Conservation (phyloP, 2,113 vertebrate genomes). For the Phaethornis superciliosus region DNA sequence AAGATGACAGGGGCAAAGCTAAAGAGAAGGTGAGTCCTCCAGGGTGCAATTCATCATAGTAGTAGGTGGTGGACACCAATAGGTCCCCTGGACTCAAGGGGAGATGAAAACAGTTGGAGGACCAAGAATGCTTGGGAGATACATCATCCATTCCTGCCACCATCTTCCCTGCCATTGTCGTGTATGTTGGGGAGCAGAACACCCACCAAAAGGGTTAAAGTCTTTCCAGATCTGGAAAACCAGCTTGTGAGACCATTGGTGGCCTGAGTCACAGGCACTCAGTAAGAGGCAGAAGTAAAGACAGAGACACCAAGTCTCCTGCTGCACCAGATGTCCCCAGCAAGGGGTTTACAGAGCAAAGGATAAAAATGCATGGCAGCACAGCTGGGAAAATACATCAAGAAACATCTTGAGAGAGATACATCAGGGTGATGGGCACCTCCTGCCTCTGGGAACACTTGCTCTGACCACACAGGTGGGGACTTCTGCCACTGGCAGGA, state of each 20-base stretch:
- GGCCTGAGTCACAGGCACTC: neutral
- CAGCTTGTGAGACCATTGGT: neutral
- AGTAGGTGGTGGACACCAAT: neutral
- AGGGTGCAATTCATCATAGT: neutral
- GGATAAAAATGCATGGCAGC: neutral
- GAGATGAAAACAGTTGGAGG: neutral
- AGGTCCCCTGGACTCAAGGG: neutral
- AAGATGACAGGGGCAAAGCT: neutral
- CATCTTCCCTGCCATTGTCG: neutral
- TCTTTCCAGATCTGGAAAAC: neutral
- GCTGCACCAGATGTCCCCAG: neutral
- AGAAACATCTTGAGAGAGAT: neutral
- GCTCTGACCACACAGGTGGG: neutral
- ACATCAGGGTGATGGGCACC: neutral
- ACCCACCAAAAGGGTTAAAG: neutral
- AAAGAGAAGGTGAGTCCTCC: neutral
- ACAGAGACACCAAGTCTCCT: accelerated
- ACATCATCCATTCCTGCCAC: neutral
- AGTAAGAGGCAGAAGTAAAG: neutral
- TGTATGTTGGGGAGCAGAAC: neutral
- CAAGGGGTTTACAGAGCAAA: neutral
- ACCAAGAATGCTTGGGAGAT: neutral
- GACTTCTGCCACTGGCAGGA: neutral
- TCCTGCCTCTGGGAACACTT: neutral
- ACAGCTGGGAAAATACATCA: neutral